These are phyloP conservation scores for Pteropus alecto DNA, from an alignment of 2,113 vertebrate genomes.

Conservation along the genomic window DNA sequence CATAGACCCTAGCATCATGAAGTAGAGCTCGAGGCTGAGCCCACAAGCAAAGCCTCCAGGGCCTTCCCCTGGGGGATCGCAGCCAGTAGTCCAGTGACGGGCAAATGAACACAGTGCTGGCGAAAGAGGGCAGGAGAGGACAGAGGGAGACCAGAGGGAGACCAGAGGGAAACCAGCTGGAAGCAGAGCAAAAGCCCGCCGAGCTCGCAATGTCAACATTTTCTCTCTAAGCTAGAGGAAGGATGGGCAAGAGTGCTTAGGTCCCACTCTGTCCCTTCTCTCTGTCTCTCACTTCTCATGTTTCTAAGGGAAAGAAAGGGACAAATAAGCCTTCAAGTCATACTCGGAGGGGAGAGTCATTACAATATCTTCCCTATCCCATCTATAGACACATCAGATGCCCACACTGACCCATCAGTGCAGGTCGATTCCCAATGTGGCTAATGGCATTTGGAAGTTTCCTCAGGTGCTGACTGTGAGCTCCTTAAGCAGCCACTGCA, in stretches of 20 bases:
- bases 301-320: background rate
- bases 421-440: background rate
- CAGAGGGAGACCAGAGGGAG: background rate
- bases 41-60: background rate
- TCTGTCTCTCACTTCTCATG: background rate
- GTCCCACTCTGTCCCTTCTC: background rate
- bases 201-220: background rate
- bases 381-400: background rate
- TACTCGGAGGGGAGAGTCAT: background rate
- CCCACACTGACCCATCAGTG: background rate
- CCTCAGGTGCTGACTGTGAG: background rate
- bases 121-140: background rate
- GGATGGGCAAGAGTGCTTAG: background rate
- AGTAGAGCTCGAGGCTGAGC: background rate
- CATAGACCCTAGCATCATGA: fast-evolving
- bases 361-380: too few species aligned
- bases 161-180: background rate
- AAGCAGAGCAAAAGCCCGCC: background rate
- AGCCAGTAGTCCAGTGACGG: too few species aligned
- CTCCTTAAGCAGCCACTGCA: background rate
- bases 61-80: background rate
- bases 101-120: background rate
- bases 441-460: background rate
- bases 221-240: background rate
- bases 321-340: background rate